Evolutionary conservation across 2,888 invertebrate genomes (phyloP).

Genomic region (Dryobotodes eremita): DNA sequence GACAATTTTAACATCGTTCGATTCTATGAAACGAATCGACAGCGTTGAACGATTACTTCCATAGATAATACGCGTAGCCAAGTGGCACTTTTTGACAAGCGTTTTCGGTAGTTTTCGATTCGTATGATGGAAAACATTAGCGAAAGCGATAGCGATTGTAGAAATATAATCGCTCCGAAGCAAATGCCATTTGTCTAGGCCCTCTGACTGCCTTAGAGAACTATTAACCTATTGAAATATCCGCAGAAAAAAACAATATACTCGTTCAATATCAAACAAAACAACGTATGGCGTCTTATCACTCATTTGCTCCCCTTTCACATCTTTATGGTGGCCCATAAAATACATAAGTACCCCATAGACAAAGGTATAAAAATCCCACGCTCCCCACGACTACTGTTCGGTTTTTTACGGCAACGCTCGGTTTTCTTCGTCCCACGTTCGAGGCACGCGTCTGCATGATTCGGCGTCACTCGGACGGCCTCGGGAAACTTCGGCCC

Average conservation of each 20-base stretch:
- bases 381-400: constrained; percentile 36
- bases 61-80: too few relatives aligned
- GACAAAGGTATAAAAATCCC: constrained; percentile 55
- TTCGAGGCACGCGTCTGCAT: constrained; percentile 61
- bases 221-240: constrained; percentile 30
- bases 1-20: too few relatives aligned
- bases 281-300: constrained; percentile 44
- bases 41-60: too few relatives aligned
- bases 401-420: constrained; percentile 53
- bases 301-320: constrained; percentile 44
- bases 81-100: too few relatives aligned
- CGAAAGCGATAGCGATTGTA: too few relatives aligned
- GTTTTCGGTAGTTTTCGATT: too few relatives aligned
- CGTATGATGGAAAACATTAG: too few relatives aligned
- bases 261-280: constrained; percentile 24
- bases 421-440: constrained; percentile 58
- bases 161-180: too few relatives aligned
- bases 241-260: constrained; percentile 8
- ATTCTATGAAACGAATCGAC: too few relatives aligned
- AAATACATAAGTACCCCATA: constrained; percentile 45
- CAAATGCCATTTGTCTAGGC: too few relatives aligned
- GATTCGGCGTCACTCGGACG: constrained; percentile 50
- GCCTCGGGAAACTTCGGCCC: constrained; percentile 49
- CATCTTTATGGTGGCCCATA: constrained; percentile 43
- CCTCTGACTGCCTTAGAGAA: too few relatives aligned